Evolutionary conservation across 2,113 vertebrate genomes (phyloP).

Genomic region (Pyrgilauda ruficollis): DNA sequence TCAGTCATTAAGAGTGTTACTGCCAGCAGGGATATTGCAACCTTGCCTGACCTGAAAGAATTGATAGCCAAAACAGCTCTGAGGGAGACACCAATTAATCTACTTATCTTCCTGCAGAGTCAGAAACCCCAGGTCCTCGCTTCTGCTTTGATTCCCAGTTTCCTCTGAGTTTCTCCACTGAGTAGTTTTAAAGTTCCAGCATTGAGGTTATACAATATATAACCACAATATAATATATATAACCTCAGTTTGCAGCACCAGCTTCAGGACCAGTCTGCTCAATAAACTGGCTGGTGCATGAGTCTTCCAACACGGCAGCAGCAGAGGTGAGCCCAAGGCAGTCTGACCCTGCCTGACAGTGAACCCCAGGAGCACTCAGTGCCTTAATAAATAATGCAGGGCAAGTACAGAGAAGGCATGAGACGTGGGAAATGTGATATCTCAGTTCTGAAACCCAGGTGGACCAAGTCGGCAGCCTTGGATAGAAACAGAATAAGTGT

Average conservation of each 20-base stretch:
- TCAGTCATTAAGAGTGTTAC: constrained; percentile 14
- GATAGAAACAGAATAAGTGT: constrained; percentile 77
- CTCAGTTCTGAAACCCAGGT: constrained; percentile 72
- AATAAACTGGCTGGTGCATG: neutral
- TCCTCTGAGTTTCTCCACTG: neutral
- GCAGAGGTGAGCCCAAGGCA: constrained; percentile 35
- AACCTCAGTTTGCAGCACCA: neutral
- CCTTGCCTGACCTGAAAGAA: neutral
- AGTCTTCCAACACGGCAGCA: neutral
- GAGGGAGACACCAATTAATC: neutral
- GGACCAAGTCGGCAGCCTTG: constrained; percentile 70
- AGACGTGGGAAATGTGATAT: constrained; percentile 75
- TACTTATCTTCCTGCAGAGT: neutral
- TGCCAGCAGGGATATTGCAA: constrained; percentile 2
- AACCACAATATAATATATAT: neutral
- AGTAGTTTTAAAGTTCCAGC: neutral
- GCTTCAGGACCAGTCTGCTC: neutral
- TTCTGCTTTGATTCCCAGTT: neutral
- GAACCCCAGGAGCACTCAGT: constrained; percentile 53
- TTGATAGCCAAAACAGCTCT: neutral
- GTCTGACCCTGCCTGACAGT: constrained; percentile 19
- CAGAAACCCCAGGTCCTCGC: neutral
- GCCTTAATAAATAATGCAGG: constrained; percentile 75
- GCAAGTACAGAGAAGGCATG: constrained; percentile 55
- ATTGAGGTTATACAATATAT: neutral